phyloP scores from a whole-genome alignment of 2,888 invertebrate genomes.

The Chelonus formosanus region DNA sequence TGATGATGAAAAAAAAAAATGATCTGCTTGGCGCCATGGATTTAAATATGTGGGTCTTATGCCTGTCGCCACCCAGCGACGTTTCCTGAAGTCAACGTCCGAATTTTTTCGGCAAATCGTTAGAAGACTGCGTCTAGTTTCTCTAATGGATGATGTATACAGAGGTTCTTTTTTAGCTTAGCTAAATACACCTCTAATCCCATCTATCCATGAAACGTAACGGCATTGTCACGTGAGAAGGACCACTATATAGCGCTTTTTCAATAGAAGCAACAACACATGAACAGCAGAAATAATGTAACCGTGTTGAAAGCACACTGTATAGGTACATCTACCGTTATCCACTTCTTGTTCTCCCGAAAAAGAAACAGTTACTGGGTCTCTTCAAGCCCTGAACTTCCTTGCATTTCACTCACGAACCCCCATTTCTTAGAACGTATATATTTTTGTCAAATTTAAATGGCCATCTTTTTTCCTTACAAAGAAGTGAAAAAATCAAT shows the following conservation, averaged over 20 bases:
- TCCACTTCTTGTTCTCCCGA: conserved; percentile 17
- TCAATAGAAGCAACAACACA: not conserved
- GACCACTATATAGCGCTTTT: conserved; percentile 9
- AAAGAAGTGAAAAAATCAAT: too few species aligned
- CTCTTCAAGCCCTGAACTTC: not conserved
- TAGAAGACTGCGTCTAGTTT: conserved; percentile 19
- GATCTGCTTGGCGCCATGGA: conserved; percentile 15
- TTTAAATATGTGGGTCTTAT: conserved; percentile 27
- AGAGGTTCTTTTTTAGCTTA: not conserved
- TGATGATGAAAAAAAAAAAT: not conserved
- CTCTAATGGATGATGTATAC: conserved; percentile 27
- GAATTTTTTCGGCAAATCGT: conserved; percentile 9
- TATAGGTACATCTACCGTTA: conserved; percentile 20
- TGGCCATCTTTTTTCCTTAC: too few species aligned
- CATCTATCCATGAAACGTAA: conserved; percentile 15
- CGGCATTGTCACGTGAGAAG: conserved; percentile 32
- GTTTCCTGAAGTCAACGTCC: conserved; percentile 25
- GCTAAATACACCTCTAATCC: conserved; percentile 28
- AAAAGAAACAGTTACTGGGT: conserved; percentile 25
- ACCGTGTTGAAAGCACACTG: conserved; percentile 7
- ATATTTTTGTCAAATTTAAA: too few species aligned
- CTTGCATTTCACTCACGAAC: not conserved
- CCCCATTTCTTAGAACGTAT: not conserved
- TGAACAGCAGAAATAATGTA: conserved; percentile 9
- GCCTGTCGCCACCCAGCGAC: conserved; percentile 7